Percentiles rank a stretch among this genome's conserved stretches.
Evolutionary conservation across 2,113 vertebrate genomes (phyloP).

Genomic region (Neomonachus schauinslandi): DNA sequence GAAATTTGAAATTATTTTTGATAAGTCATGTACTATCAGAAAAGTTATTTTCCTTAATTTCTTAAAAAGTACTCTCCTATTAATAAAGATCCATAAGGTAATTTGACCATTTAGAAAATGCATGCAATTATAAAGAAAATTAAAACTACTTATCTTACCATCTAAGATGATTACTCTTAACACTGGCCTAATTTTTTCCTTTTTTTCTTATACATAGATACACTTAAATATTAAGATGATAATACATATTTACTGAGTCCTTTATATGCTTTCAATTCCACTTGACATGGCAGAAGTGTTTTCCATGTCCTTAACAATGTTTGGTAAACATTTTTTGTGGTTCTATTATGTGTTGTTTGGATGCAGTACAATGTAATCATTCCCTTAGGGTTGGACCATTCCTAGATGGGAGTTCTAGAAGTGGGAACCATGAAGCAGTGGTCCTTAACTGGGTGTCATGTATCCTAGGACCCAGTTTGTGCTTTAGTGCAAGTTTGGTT

Average conservation of each 20-base stretch:
- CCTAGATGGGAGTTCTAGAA: background rate
- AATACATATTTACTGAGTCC: background rate
- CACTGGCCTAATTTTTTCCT: background rate
- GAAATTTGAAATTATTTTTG: slow-evolving; percentile 27
- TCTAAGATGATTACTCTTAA: background rate
- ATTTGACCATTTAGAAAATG: slow-evolving; percentile 10
- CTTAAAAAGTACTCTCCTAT: slow-evolving; percentile 3
- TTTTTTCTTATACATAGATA: background rate
- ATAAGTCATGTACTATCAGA: background rate
- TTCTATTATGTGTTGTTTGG: background rate
- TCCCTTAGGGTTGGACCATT: background rate
- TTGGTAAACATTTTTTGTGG: background rate
- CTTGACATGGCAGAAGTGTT: background rate
- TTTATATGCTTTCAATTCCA: background rate
- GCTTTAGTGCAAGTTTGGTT: background rate
- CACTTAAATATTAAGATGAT: background rate
- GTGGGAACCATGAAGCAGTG: background rate
- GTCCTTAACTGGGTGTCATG: background rate
- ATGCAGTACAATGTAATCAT: background rate
- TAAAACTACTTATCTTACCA: background rate
- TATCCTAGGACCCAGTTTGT: background rate
- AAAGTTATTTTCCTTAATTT: slow-evolving; percentile 21
- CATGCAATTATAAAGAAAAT: background rate
- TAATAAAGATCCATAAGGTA: background rate
- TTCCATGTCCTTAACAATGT: background rate